Percentiles rank a stretch among this genome's conserved stretches.
Evolutionary conservation across 1,140 invertebrate genomes (phyloP).

Genomic region (Hyposmocoma kahamanoa): DNA sequence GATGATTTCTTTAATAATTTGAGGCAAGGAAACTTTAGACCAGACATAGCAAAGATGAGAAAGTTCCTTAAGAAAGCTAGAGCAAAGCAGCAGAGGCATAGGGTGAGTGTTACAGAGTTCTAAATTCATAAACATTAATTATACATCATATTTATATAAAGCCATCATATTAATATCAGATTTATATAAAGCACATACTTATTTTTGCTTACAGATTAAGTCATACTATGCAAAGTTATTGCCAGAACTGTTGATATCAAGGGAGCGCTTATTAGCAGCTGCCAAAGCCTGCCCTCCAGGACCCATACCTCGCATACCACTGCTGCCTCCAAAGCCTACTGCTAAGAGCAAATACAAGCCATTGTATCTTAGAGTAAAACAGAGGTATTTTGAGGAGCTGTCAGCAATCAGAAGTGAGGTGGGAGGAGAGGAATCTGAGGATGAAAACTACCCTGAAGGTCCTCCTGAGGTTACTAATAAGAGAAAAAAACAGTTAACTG

Average conservation of each 20-base stretch:
- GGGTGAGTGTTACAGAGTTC: no score
- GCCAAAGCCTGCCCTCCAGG: conserved; percentile 53
- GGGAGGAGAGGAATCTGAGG: conserved; percentile 80
- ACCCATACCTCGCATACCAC: conserved; percentile 36
- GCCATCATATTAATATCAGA: no score
- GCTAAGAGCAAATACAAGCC: conserved; percentile 52
- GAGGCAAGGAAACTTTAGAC: conserved; percentile 79
- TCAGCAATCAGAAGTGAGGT: conserved; percentile 74
- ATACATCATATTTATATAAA: no score
- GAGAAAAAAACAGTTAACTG: conserved; percentile 38
- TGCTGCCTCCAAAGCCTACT: conserved; percentile 44
- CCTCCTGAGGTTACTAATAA: conserved; percentile 46
- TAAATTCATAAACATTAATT: no score
- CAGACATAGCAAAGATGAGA: conserved; percentile 76
- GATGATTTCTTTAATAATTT: conserved; percentile 79
- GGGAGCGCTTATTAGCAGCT: conserved; percentile 52
- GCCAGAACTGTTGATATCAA: conserved; percentile 56
- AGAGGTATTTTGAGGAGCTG: conserved; percentile 73
- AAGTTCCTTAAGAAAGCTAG: conserved; percentile 63
- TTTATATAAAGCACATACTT: neutral
- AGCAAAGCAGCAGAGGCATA: conserved; percentile 58
- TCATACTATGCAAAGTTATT: conserved; percentile 65
- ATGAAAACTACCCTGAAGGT: conserved; percentile 82
- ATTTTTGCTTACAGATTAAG: conserved; percentile 42
- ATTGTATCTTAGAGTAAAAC: conserved; percentile 49